Evolutionary conservation across 2,113 vertebrate genomes (phyloP).

Genomic region (Corvus hawaiiensis): DNA sequence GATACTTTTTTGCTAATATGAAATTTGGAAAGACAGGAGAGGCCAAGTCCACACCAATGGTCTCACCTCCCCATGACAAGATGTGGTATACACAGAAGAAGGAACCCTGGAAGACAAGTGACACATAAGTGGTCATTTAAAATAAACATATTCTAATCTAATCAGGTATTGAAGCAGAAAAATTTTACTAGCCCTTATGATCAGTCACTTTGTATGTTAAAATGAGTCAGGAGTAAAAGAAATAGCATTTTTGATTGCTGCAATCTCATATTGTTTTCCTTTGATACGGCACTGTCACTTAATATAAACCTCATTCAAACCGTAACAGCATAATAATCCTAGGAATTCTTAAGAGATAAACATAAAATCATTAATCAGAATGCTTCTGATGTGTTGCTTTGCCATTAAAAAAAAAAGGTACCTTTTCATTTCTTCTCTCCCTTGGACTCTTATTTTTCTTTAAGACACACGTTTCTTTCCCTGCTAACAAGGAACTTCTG

Average conservation of each 20-base stretch:
- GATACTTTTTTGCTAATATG: neutral
- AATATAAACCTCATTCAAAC: neutral
- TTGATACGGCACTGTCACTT: neutral
- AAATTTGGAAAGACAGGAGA: neutral
- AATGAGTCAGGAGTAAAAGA: neutral
- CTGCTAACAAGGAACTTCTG: neutral
- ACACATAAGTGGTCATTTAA: neutral
- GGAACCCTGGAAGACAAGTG: neutral
- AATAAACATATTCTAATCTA: neutral
- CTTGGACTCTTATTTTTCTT: neutral
- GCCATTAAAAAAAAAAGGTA: accelerated
- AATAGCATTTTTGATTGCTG: neutral
- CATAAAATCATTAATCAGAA: neutral
- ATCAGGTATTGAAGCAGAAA: neutral
- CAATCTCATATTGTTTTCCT: neutral
- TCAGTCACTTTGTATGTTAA: neutral
- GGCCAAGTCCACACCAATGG: neutral
- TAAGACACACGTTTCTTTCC: neutral
- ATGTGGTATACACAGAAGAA: neutral
- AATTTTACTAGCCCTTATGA: neutral
- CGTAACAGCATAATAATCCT: neutral
- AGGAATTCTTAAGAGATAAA: neutral
- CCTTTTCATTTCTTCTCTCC: neutral
- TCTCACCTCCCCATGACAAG: neutral
- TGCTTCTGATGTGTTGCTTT: neutral